Percentiles rank a stretch among this genome's conserved stretches.
Conservation (phyloP, 2,797 vertebrate genomes). For the Paratrypauchen microcephalus region DNA sequence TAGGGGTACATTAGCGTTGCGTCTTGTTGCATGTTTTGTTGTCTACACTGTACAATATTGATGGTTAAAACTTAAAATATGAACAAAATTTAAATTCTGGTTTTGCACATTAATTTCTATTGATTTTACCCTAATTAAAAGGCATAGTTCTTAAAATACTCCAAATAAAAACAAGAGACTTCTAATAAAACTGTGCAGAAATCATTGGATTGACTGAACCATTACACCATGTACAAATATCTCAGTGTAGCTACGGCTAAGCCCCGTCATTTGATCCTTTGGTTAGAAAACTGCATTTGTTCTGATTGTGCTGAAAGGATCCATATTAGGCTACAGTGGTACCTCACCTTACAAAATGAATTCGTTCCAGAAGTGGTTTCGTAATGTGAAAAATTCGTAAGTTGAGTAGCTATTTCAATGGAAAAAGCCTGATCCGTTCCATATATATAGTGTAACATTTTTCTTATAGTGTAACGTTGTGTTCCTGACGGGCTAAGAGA, state of each 20-base stretch:
- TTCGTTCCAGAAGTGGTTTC: no score
- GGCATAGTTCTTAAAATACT: neutral
- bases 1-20: neutral
- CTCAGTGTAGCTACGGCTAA: neutral
- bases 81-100: neutral
- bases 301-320: neutral
- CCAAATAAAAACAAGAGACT: neutral
- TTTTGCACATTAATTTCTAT: neutral
- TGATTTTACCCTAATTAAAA: no score
- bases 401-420: no score
- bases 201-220: neutral
- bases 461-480: no score
- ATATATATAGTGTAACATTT: no score
- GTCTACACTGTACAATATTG: neutral
- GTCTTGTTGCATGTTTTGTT: neutral
- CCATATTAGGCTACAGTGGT: no score
- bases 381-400: no score
- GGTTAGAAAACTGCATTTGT: neutral
- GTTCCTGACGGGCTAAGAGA: no score
- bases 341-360: no score
- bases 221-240: conserved; percentile 19
- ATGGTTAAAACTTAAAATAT: neutral
- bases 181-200: neutral
- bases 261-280: neutral
- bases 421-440: no score